Conservation (phyloP, 1,140 invertebrate genomes). For the Drosophila gunungcola region DNA sequence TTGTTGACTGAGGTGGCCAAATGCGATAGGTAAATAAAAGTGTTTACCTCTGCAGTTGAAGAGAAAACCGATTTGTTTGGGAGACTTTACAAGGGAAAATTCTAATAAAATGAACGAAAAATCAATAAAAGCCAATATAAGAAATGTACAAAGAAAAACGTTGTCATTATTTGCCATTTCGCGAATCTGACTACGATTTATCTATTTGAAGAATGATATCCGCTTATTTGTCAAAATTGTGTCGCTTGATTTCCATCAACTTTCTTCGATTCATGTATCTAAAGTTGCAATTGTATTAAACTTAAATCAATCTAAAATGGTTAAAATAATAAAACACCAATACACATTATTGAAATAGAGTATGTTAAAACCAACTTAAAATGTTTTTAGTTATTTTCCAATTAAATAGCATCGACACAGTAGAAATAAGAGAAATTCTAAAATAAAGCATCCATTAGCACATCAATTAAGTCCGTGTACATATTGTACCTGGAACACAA, state of each 20-base stretch:
- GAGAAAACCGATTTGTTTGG: slow-evolving; percentile 16
- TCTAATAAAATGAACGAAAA: slow-evolving; percentile 23
- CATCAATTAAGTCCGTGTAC: slow-evolving; percentile 45
- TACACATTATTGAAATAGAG: neutral
- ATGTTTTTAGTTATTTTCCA: neutral
- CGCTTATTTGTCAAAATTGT: slow-evolving; percentile 13
- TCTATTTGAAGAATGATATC: slow-evolving; percentile 12
- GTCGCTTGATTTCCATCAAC: neutral
- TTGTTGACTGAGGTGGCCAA: slow-evolving; percentile 4
- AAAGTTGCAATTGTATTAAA: neutral
- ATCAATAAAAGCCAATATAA: slow-evolving; percentile 42
- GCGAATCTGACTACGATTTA: slow-evolving; percentile 8
- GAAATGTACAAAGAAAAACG: slow-evolving; percentile 11
- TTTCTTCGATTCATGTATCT: neutral
- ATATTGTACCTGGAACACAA: slow-evolving; percentile 23
- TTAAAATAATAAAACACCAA: neutral
- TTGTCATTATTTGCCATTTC: slow-evolving; percentile 23
- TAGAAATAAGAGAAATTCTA: slow-evolving; percentile 38
- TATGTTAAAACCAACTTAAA: neutral
- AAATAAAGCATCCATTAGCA: slow-evolving; percentile 52
- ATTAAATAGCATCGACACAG: slow-evolving; percentile 14
- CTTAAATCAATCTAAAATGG: neutral
- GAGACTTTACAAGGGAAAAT: slow-evolving; percentile 1
- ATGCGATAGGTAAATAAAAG: slow-evolving; percentile 23
- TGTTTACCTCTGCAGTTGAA: slow-evolving; percentile 12